Conservation (phyloP, 2,113 vertebrate species). For the Rhinolophus ferrumequinum region DNA sequence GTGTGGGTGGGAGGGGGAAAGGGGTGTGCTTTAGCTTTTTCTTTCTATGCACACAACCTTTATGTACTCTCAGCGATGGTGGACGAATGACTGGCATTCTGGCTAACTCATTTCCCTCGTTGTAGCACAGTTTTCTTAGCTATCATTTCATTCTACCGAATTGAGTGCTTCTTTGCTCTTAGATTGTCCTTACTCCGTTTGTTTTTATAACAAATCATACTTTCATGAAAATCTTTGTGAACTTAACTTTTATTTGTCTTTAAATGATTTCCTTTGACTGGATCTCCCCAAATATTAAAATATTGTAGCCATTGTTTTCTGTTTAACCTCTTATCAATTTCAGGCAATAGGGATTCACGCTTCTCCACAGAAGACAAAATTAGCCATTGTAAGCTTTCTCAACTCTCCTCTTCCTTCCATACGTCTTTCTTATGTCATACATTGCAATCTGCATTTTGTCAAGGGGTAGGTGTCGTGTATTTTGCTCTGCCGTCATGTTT, state of each 20-base stretch:
- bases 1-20: neutral
- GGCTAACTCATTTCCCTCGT: neutral
- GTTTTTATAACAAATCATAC: slow-evolving; percentile 49
- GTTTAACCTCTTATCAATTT: neutral
- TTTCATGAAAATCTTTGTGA: slow-evolving; percentile 28
- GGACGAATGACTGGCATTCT: neutral
- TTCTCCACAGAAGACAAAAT: neutral
- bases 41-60: neutral
- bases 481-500: rapidly evolving
- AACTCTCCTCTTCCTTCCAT: too few species aligned
- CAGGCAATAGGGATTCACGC: neutral
- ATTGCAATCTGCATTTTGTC: rapidly evolving
- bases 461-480: rapidly evolving
- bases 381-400: neutral
- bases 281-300: slow-evolving; percentile 19
- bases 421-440: too few species aligned
- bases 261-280: slow-evolving; percentile 18
- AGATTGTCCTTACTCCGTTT: neutral
- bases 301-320: neutral
- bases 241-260: slow-evolving; percentile 1
- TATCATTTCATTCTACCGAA: neutral
- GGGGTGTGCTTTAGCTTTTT: too few species aligned
- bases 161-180: slow-evolving; percentile 24
- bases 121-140: neutral
- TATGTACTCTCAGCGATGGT: neutral